Conservation (phyloP, 2,888 invertebrate species). For the Drosophila diplacantha region DNA sequence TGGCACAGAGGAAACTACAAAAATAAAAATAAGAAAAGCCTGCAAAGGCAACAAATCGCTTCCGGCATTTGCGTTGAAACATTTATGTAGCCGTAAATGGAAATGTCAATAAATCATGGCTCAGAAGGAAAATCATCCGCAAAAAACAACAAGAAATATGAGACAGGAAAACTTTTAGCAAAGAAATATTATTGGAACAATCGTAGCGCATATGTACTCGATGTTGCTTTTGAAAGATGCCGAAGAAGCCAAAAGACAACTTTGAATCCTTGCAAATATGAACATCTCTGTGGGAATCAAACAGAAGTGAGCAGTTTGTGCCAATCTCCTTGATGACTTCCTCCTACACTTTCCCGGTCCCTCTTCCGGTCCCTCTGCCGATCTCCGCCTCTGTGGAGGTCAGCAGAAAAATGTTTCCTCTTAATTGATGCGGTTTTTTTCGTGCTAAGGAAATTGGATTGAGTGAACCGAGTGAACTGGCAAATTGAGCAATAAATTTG, state of each 20-base stretch:
- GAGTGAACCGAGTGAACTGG: constrained; percentile 40
- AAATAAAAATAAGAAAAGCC: constrained; percentile 23
- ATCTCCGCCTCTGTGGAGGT: constrained; percentile 15
- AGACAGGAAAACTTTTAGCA: constrained; percentile 55
- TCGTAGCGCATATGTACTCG: constrained; percentile 15
- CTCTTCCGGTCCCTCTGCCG: not conserved
- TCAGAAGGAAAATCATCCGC: constrained; percentile 57
- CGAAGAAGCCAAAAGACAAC: not conserved
- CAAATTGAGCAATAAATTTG: constrained; percentile 46
- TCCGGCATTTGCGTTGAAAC: constrained; percentile 70
- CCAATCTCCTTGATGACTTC: constrained; percentile 28
- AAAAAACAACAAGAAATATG: constrained; percentile 34
- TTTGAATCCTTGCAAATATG: constrained; percentile 15
- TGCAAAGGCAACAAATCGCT: constrained; percentile 66
- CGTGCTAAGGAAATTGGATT: constrained; percentile 26
- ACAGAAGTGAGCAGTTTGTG: constrained; percentile 32
- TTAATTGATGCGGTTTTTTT: constrained; percentile 46
- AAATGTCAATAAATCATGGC: constrained; percentile 70
- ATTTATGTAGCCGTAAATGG: constrained; percentile 71
- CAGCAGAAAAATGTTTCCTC: constrained; percentile 30
- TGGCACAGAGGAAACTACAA: constrained; percentile 21
- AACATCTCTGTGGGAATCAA: constrained; percentile 16
- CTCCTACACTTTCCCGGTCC: not conserved
- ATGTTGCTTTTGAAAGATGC: constrained; percentile 16
- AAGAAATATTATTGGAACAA: constrained; percentile 48